Conservation (phyloP, 2,888 invertebrate species). For the Campoplex capitator region DNA sequence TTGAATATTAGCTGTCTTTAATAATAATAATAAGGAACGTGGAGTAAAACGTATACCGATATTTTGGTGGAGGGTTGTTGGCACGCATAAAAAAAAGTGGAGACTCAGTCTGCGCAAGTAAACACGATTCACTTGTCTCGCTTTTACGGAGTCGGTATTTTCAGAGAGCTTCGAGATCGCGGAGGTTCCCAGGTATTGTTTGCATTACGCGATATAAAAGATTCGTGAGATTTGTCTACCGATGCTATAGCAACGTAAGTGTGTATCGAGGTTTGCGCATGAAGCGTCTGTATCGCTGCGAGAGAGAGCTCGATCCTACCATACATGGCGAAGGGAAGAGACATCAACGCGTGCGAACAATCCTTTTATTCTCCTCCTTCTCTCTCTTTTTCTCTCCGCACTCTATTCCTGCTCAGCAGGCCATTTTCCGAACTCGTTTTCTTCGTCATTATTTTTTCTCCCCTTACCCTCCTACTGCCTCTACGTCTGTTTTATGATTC, state of each 20-base stretch:
- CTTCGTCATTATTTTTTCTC: constrained; percentile 21
- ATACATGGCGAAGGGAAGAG: constrained; percentile 64
- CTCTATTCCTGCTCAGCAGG: not conserved
- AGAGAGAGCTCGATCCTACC: constrained; percentile 26
- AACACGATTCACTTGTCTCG: constrained; percentile 24
- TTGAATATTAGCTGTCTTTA: not conserved
- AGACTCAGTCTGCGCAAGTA: not conserved
- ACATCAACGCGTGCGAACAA: constrained; percentile 57
- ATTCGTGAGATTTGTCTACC: constrained; percentile 72
- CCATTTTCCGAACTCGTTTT: constrained; percentile 25
- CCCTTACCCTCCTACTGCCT: not conserved
- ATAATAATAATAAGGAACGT: not conserved
- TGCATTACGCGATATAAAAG: constrained; percentile 64
- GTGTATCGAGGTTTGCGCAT: constrained; percentile 24
- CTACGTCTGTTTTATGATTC: not conserved
- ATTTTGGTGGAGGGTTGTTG: constrained; percentile 2
- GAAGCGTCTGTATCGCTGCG: constrained; percentile 24
- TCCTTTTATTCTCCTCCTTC: constrained; percentile 29
- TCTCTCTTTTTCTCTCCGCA: constrained; percentile 11
- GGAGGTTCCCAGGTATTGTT: constrained; percentile 73
- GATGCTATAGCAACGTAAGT: not conserved
- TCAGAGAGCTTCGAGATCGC: constrained; percentile 26
- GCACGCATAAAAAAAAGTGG: constrained; percentile 7
- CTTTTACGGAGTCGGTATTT: constrained; percentile 40
- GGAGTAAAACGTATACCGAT: not conserved